Evolutionary conservation across 2,113 vertebrate genomes (phyloP).

Genomic region (Gadus macrocephalus): DNA sequence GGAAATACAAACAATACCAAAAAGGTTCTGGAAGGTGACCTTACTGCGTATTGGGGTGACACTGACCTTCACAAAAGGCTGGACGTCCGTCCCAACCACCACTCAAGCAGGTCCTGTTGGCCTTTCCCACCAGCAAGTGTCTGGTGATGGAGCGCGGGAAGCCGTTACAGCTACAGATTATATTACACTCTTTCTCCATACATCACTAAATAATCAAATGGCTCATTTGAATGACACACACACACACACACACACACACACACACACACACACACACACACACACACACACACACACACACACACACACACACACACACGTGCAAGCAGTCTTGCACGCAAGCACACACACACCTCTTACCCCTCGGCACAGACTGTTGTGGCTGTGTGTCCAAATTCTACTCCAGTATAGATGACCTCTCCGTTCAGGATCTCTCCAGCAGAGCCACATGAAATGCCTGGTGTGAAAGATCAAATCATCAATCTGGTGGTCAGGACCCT

Average conservation of each 20-base stretch:
- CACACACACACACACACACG: too few species aligned
- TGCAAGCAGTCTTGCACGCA: too few species aligned
- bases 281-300: too few species aligned
- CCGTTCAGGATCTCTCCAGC: conserved; percentile 60
- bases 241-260: too few species aligned
- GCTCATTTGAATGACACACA: too few species aligned
- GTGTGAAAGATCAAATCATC: too few species aligned
- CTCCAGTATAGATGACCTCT: conserved; percentile 56
- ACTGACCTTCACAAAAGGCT: conserved; percentile 65
- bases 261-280: too few species aligned
- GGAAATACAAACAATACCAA: neutral
- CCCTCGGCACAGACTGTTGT: conserved; percentile 56
- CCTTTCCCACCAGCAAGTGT: conserved; percentile 47
- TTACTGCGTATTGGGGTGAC: too few species aligned
- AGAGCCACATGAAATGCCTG: conserved; percentile 61
- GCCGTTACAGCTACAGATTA: neutral
- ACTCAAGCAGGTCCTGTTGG: conserved; percentile 49
- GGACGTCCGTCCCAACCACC: conserved; percentile 64
- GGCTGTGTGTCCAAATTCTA: conserved; percentile 60
- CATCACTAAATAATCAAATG: neutral
- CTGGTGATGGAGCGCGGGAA: conserved; percentile 31
- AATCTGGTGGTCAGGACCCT: neutral
- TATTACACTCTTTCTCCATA: neutral
- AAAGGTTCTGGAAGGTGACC: neutral
- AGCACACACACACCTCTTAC: conserved; percentile 35